A percentile compares a stretch with the other conserved stretches of the same genome.
phyloP scores from a whole-genome alignment of 2,888 invertebrate species.

The Onchidella celtica region DNA sequence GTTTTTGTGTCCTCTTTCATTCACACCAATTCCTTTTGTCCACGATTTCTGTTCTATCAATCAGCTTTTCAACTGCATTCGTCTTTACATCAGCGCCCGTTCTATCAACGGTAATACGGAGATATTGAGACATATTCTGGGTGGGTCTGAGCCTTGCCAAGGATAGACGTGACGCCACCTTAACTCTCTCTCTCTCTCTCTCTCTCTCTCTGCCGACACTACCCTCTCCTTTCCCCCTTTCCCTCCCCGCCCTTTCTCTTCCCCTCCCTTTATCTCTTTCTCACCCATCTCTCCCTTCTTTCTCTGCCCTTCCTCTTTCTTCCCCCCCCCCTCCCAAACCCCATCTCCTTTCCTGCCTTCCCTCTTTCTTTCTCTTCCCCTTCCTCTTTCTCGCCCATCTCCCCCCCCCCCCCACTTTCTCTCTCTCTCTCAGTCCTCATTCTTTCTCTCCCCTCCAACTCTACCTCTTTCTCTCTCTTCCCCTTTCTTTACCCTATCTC shows the following conservation, averaged over 20 bases:
- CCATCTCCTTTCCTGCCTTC: neutral
- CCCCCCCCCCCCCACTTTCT: neutral
- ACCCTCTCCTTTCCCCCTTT: neutral
- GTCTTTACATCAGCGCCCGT: too few relatives aligned
- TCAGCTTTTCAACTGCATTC: too few relatives aligned
- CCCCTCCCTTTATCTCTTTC: neutral
- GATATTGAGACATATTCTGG: too few relatives aligned
- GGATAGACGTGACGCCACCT: neutral
- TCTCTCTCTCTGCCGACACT: neutral
- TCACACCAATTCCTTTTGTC: too few relatives aligned
- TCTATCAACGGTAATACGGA: too few relatives aligned
- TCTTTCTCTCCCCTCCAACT: neutral
- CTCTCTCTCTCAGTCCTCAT: neutral
- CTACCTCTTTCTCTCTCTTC: neutral
- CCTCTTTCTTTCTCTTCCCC: neutral
- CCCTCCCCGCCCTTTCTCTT: neutral
- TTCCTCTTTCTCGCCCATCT: neutral
- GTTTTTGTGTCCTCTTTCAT: too few relatives aligned
- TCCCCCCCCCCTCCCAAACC: neutral
- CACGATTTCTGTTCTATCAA: too few relatives aligned
- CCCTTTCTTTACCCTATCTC: neutral
- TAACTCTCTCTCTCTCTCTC: neutral
- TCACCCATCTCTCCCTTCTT: neutral
- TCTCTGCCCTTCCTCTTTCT: neutral
- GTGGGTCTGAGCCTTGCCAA: neutral